Conservation (phyloP, 2,888 invertebrate genomes). For the Belgica antarctica region DNA sequence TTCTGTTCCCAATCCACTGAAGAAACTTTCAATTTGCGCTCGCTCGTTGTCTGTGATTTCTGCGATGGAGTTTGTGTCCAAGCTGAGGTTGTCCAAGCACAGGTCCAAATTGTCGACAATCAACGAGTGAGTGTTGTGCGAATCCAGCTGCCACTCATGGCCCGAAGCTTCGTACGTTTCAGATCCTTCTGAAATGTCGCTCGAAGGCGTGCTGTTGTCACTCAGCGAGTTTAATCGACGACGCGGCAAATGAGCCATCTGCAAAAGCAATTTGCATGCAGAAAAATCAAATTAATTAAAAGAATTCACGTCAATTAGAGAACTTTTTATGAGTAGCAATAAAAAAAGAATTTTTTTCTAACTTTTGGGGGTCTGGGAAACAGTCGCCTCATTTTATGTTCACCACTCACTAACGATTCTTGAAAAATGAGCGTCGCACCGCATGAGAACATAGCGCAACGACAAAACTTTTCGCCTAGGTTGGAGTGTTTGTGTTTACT, state of each 20-base stretch:
- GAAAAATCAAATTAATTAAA: neutral
- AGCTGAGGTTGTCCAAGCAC: slow-evolving; percentile 31
- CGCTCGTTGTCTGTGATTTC: slow-evolving; percentile 53
- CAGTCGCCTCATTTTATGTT: slow-evolving; percentile 36
- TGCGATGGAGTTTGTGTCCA: slow-evolving; percentile 38
- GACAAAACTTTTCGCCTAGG: too few species aligned
- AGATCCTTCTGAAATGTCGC: slow-evolving; percentile 37
- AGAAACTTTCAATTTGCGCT: slow-evolving; percentile 63
- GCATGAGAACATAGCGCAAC: too few species aligned
- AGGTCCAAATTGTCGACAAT: slow-evolving; percentile 38
- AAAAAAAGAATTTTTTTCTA: neutral
- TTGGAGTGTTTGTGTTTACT: slow-evolving; percentile 2
- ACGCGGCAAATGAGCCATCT: slow-evolving; percentile 43
- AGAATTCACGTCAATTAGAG: slow-evolving; percentile 13
- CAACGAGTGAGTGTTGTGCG: slow-evolving; percentile 39
- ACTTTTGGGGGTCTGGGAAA: slow-evolving; percentile 32
- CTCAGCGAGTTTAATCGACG: slow-evolving; percentile 38
- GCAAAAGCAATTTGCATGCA: neutral
- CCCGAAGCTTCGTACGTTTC: slow-evolving; percentile 39
- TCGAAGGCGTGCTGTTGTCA: slow-evolving; percentile 41
- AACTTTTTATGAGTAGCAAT: slow-evolving; percentile 10
- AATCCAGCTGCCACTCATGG: slow-evolving; percentile 40
- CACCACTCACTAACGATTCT: too few species aligned
- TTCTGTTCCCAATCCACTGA: slow-evolving; percentile 67
- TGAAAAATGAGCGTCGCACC: too few species aligned